Evolutionary conservation across 1,140 invertebrate species (phyloP).

Genomic region (Pentalonia nigronervosa): DNA sequence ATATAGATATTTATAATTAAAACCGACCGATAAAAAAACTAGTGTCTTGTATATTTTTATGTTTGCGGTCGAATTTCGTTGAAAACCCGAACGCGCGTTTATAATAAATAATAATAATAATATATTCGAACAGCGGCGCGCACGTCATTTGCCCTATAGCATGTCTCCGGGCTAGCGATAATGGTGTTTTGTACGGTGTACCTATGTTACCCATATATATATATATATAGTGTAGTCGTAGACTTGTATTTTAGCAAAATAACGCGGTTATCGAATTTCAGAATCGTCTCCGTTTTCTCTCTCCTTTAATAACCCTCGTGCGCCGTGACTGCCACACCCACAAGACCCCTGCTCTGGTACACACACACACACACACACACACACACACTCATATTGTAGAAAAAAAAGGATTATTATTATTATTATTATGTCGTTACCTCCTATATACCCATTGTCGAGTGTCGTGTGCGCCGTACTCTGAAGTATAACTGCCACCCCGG

Average conservation of each 20-base stretch:
- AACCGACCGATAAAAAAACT: background rate
- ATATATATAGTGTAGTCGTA: background rate
- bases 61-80: background rate
- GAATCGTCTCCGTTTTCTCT: slow-evolving; percentile 42
- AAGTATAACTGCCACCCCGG: no score
- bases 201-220: background rate
- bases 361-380: background rate
- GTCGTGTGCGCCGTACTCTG: background rate
- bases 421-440: slow-evolving; percentile 1
- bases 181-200: slow-evolving; percentile 1
- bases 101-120: slow-evolving; percentile 4
- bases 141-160: slow-evolving; percentile 14
- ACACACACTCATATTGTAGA: background rate
- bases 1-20: background rate
- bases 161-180: background rate
- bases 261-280: slow-evolving; percentile 42
- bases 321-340: background rate
- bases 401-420: slow-evolving; percentile 39
- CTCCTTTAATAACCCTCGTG: slow-evolving; percentile 9
- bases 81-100: background rate
- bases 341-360: slow-evolving; percentile 11
- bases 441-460: background rate
- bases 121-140: background rate
- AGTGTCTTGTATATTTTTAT: slow-evolving; percentile 18
- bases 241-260: background rate